Evolutionary conservation across 2,113 vertebrate species (phyloP), one percentile per base, ranked within the genome.

Genomic region (Stigmatopora nigra): DNA sequence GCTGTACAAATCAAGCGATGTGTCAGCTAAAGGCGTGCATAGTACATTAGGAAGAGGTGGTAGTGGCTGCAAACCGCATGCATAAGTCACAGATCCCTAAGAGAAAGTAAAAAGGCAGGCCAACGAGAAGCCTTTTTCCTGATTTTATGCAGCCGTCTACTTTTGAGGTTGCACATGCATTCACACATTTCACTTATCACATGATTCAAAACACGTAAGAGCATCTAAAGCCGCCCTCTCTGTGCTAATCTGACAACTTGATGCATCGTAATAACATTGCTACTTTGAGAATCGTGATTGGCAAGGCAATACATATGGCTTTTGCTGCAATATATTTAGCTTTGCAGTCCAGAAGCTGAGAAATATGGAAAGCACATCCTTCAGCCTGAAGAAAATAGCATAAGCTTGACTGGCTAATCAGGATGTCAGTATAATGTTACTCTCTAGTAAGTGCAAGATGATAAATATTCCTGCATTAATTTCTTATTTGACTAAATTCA

Each of bases 1-100:
- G 71, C 63, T 67, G 31, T 63, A 46, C 73, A 82, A 83, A 82
- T 76, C 66, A 72, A 79, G 65, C 62, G 75, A 61, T 65, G 45
- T 60, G 57, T 61, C 47, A 19, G 70, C 71, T 67, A 31, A 17
- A 57, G 66, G 56, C 70, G 63, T 0, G 25, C 65, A 65, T 38
- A 68, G 63, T 61, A 71, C 68, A 79, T 77, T 62, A 68, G 22
- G 72, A 51, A 7, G 57, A 70, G 72, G 67, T 59, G 48, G 63
- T 31, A 47, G 71, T 67, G 61, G 70, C 66, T 69, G 47, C 68
- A 45, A 72, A 22, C 16, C 17, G 41, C 63, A 71, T 62, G 61
- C 67, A 80, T 77, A 71, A 78, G 77, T 80, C 71, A 75, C 46
- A 65, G 44, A 46, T 48, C 15, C 67, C 59, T 61, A 69, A 71